Evolutionary conservation across 2,888 invertebrate species (phyloP), one percentile per base, ranked within the genome.

Genomic region (Tricholauxania praeusta): DNA sequence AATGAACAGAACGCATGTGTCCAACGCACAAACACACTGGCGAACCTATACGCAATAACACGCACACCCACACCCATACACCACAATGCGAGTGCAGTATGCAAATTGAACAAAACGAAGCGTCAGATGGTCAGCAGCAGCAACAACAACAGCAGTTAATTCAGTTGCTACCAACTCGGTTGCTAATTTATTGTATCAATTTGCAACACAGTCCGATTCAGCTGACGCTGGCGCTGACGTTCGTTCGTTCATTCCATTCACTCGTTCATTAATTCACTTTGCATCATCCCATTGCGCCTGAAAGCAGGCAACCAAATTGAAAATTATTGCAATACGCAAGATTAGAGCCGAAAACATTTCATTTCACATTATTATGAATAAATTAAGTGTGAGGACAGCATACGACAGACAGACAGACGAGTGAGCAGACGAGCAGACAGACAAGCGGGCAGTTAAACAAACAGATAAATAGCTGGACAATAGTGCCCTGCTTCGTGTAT

Each of bases 271-370:
- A 2, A 15, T 51, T 15, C 19, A 8, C 52, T n/a, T 17, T 17
- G 48, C 39, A 17, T 52, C 32, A 55, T 52, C 39, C 53, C 59
- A 59, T 51, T 65, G 71, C 59, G 68, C 68, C 73, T 73, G 73
- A 69, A 73, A 75, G 59, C 62, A 73, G 73, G 57, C 65, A 69
- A 64, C 19, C 39, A 70, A 70, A 70, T 70, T 70, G 70, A 70
- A 70, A 68, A 70, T 70, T 70, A 70, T 70, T 70, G 70, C 70
- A 62, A 47, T 39, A 47, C 63, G 51, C n/a, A 51, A 62, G 62
- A 70, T 70, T 70, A 70, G 70, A 70, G 52, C 17, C 53, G 70
- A 70, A 70, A 70, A 70, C 70, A 70, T 70, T 70, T 70, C 70
- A 63, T 70, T 63, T 70, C 70, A 28, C 70, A 70, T 63, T 39